Conservation (phyloP, 2,113 vertebrate species). For the Dasyurus viverrinus region DNA sequence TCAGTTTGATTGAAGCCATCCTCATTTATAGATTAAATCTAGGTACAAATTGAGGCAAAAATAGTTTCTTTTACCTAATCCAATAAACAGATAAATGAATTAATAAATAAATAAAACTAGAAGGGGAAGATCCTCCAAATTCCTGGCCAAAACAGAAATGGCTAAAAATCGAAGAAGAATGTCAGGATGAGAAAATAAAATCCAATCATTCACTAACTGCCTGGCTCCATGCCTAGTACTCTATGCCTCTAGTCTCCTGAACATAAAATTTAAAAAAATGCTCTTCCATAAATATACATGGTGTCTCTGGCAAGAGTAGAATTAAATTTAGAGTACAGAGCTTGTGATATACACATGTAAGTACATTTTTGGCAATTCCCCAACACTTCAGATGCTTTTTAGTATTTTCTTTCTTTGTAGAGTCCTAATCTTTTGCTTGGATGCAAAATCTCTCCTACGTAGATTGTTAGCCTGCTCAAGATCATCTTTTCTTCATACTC, state of each 20-base stretch:
- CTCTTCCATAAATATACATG: neutral
- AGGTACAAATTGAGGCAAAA: no score
- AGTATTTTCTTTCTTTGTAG: neutral
- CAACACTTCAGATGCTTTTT: neutral
- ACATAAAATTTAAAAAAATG: neutral
- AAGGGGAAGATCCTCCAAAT: no score
- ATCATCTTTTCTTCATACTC: neutral
- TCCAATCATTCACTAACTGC: neutral
- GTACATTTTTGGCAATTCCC: neutral
- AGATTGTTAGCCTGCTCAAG: neutral
- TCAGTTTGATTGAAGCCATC: no score
- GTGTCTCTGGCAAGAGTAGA: neutral
- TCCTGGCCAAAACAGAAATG: no score
- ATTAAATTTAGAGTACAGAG: neutral
- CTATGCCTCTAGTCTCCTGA: neutral
- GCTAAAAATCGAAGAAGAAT: neutral
- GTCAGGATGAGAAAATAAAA: neutral
- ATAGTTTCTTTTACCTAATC: no score
- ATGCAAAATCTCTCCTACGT: neutral
- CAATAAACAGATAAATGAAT: no score
- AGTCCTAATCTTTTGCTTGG: neutral
- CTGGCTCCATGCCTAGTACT: neutral
- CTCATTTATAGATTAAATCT: no score
- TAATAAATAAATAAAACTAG: no score
- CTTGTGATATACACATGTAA: neutral